These are phyloP conservation scores for Smutsia gigantea DNA, from an alignment of 2,797 vertebrate species.

Conservation along the genomic window DNA sequence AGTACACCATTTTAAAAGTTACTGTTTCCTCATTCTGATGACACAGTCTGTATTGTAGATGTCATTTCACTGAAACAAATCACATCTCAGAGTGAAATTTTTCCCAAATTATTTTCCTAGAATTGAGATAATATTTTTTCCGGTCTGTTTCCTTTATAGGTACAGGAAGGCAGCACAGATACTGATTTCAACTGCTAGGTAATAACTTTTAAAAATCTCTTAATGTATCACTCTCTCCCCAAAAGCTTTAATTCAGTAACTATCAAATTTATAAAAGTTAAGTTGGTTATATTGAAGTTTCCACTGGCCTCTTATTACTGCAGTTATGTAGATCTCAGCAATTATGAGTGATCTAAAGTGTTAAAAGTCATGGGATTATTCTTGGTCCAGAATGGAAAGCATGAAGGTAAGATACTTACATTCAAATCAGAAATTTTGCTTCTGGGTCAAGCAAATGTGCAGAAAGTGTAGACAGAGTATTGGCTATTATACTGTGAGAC, in stretches of 20 bases:
- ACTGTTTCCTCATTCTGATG: not conserved
- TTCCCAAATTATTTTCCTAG: not conserved
- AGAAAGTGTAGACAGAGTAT: not conserved
- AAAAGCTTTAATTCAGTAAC: not conserved
- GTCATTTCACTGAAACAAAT: not conserved
- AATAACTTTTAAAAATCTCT: not conserved
- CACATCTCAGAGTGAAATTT: not conserved
- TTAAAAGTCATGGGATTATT: not conserved
- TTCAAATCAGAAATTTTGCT: slow-evolving; percentile 53
- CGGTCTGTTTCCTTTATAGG: not conserved
- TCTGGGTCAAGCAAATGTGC: slow-evolving; percentile 27
- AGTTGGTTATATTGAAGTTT: not conserved
- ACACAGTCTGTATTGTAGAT: not conserved
- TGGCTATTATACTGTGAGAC: not conserved
- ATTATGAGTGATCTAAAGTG: not conserved
- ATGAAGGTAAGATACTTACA: not conserved
- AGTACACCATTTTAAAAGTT: not conserved
- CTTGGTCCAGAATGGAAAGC: slow-evolving; percentile 25
- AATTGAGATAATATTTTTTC: not conserved
- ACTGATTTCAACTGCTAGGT: not conserved
- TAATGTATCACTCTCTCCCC: not conserved
- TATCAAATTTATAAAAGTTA: not conserved
- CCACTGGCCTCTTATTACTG: not conserved
- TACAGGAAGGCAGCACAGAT: not conserved
- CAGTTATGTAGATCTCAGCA: not conserved